Percentiles rank a stretch among this genome's conserved stretches.
These are phyloP conservation scores for Tyria jacobaeae DNA, from an alignment of 2,888 invertebrate genomes.

Conservation along the genomic window DNA sequence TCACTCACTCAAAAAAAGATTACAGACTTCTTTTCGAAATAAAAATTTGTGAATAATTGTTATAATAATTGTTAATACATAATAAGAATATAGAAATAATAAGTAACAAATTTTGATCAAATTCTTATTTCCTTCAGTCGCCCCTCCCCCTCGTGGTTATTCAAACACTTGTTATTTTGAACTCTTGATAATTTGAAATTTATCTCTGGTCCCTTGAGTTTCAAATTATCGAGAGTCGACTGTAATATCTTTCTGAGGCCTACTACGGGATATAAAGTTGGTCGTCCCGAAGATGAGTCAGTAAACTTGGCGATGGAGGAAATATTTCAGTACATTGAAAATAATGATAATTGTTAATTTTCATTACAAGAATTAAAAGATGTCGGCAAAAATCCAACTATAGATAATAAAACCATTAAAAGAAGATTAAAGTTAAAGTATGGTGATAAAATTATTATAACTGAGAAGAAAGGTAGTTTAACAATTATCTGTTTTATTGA, in stretches of 20 bases:
- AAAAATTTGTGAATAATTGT: too few relatives aligned
- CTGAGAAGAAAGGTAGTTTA: background rate
- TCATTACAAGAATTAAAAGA: background rate
- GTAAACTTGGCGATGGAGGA: background rate
- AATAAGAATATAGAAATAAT: too few relatives aligned
- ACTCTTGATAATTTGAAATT: too few relatives aligned
- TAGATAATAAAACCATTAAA: background rate
- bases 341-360: constrained; percentile 4
- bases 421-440: background rate
- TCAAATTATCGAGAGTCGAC: too few relatives aligned
- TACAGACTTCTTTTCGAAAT: too few relatives aligned
- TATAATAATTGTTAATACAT: too few relatives aligned
- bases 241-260: background rate
- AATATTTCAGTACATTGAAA: constrained; percentile 2
- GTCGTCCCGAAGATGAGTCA: background rate
- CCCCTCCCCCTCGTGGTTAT: too few relatives aligned
- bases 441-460: constrained; percentile 6
- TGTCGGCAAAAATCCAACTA: background rate
- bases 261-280: background rate
- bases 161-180: too few relatives aligned
- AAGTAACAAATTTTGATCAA: too few relatives aligned
- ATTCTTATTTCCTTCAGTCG: too few relatives aligned
- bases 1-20: too few relatives aligned
- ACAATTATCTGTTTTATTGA: constrained; percentile 1
- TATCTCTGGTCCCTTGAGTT: too few relatives aligned